These are phyloP conservation scores for Paracanthobrama guichenoti DNA, from an alignment of 2,113 vertebrate species.

Conservation along the genomic window DNA sequence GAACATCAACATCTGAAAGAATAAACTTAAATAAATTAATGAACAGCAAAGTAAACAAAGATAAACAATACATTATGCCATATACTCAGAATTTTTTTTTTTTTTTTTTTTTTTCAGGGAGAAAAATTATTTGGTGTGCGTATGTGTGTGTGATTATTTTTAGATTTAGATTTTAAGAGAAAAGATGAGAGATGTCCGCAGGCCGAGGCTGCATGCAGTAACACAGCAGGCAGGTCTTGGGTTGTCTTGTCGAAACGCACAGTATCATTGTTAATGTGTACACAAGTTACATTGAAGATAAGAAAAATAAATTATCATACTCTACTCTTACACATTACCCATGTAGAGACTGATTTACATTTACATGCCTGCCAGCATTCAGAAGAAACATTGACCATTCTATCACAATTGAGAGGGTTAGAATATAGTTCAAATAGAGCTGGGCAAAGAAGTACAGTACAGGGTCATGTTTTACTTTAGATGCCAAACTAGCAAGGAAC, in stretches of 20 bases:
- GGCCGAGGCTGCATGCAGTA: conserved; percentile 36
- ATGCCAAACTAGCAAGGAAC: conserved; percentile 45
- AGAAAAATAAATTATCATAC: conserved; percentile 18
- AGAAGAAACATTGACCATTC: conserved; percentile 10
- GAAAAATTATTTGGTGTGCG: background rate
- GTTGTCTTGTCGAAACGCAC: background rate
- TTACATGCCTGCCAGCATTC: conserved; percentile 38
- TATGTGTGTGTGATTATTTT: background rate
- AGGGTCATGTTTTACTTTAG: conserved; percentile 23
- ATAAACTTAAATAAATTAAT: conserved; percentile 18
- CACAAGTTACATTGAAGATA: conserved; percentile 8
- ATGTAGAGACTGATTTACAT: conserved; percentile 26
- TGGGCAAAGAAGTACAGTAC: conserved; percentile 31
- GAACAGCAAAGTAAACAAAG: background rate
- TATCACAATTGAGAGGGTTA: conserved; percentile 12
- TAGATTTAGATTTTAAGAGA: background rate
- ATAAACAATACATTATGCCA: background rate
- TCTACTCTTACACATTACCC: conserved; percentile 12
- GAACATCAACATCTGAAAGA: background rate
- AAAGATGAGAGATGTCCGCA: background rate
- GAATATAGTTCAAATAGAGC: conserved; percentile 8
- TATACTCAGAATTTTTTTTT: background rate
- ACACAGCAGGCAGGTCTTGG: background rate
- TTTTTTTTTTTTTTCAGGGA: background rate
- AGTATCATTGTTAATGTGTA: background rate